Conservation (phyloP, 2,888 invertebrate genomes). For the Trachelus tabidus region DNA sequence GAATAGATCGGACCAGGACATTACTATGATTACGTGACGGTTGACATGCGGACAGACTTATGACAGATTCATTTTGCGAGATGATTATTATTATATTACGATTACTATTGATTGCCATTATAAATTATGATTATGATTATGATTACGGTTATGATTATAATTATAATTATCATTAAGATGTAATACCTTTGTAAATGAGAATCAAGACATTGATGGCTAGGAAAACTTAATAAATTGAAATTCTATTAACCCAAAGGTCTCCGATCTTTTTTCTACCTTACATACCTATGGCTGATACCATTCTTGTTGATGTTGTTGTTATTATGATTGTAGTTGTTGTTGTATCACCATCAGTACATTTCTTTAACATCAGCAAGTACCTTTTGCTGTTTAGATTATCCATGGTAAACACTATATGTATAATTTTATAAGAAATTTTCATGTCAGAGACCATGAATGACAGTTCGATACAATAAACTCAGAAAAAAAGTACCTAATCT, state of each 20-base stretch:
- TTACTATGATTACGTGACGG: not conserved
- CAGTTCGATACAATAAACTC: not conserved
- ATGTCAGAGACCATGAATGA: too few relatives aligned
- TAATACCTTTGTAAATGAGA: slow-evolving; percentile 63
- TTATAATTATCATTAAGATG: slow-evolving; percentile 34
- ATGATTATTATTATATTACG: slow-evolving; percentile 35
- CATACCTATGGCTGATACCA: not conserved
- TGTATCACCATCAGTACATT: not conserved
- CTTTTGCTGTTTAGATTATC: not conserved
- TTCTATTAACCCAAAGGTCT: slow-evolving; percentile 58
- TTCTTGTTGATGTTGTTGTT: not conserved
- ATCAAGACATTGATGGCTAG: slow-evolving; percentile 61
- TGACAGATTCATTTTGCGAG: not conserved
- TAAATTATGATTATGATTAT: slow-evolving; percentile 34
- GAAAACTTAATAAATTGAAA: slow-evolving; percentile 62
- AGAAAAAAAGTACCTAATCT: not conserved
- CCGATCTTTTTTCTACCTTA: not conserved
- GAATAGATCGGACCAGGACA: not conserved
- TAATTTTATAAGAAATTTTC: too few relatives aligned
- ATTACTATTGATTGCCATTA: slow-evolving; percentile 35
- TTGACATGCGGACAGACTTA: not conserved
- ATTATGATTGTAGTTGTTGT: not conserved
- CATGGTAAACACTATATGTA: not conserved
- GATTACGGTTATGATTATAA: slow-evolving; percentile 44
- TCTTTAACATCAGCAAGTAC: not conserved